phyloP scores from a whole-genome alignment of 2,888 invertebrate genomes.

The Ernsta delagoae region DNA sequence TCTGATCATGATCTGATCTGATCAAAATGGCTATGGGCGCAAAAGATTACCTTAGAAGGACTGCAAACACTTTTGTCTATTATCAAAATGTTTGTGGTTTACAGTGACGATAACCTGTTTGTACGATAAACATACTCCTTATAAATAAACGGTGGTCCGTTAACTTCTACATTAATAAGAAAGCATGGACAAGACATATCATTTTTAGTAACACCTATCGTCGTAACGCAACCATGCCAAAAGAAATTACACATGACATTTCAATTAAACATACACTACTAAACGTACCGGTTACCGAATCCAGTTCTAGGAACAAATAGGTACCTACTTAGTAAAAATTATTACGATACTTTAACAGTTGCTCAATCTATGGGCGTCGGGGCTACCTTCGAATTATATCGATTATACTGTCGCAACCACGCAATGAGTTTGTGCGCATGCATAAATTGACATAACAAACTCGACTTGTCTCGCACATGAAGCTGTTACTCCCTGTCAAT shows the following conservation, averaged over 20 bases:
- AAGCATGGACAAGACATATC: not conserved
- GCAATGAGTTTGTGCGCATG: constrained; percentile 23
- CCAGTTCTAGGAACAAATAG: constrained; percentile 28
- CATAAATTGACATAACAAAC: constrained; percentile 26
- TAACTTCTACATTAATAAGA: not conserved
- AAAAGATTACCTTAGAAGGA: too few relatives aligned
- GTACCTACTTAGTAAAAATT: too few relatives aligned
- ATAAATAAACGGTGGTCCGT: too few relatives aligned
- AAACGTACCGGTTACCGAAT: constrained; percentile 26
- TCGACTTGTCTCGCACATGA: constrained; percentile 10
- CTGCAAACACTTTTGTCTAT: too few relatives aligned
- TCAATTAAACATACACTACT: constrained; percentile 7
- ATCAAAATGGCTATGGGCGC: too few relatives aligned
- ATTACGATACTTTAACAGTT: constrained; percentile 11
- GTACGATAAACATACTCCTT: too few relatives aligned
- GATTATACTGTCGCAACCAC: constrained; percentile 28
- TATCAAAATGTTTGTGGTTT: too few relatives aligned
- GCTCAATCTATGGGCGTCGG: constrained; percentile 19
- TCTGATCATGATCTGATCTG: too few relatives aligned
- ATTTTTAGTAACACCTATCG: not conserved
- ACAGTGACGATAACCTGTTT: too few relatives aligned
- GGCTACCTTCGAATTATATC: constrained; percentile 31
- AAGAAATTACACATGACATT: constrained; percentile 17
- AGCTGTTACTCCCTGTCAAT: constrained; percentile 31
- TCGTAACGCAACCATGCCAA: not conserved